Evolutionary conservation across 2,797 vertebrate genomes (phyloP), one percentile per base, ranked within the genome.

Genomic region (Sebastolobus alascanus): DNA sequence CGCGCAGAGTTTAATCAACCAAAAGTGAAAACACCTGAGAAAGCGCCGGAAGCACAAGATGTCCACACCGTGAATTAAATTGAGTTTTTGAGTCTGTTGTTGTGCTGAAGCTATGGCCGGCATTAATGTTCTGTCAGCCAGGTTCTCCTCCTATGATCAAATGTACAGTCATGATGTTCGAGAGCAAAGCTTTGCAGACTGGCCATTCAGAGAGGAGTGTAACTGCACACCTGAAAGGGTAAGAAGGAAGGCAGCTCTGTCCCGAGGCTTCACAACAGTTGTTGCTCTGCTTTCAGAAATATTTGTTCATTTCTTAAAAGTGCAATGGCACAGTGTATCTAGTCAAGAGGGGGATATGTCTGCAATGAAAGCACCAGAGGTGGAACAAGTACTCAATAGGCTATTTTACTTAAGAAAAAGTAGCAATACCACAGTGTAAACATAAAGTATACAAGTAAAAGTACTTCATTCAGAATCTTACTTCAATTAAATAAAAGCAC

Each of bases 181-280:
- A 0, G 58, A 96, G 13, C 91, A 90, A 74, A 97, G 94, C 9
- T 98, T 97, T 84, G 77, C 58, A 8, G 93, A 95, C 8, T 98
- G 97, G 96, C 96, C 97, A 2, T 97, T 97, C 69, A 93, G 73
- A 68, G 95, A 96, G 61, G 96, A 95, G 22, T 97, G 96, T 79
- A 94, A 93, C 75, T 97, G 96, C 73, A 95, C 95, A 27, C 97
- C 97, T 0, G 96, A 96, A 37, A 96, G 96, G 82, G 96, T 96
- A 89, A 85, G 87, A 29, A 4, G 4, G 12, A 50, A 50, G 46
- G 16, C 12, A 2, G 5, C 4, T 1, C 29, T 35, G 16, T 35
- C 7, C n/a, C 8, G n/a, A 18, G 6, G 29, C 13, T 16, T 37
- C 14, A 8, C 3, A 56, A 4, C 13, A 55, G 5, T 61, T 11